These are phyloP conservation scores for Adrianichthys oophorus DNA, from an alignment of 2,797 vertebrate species.

Conservation along the genomic window DNA sequence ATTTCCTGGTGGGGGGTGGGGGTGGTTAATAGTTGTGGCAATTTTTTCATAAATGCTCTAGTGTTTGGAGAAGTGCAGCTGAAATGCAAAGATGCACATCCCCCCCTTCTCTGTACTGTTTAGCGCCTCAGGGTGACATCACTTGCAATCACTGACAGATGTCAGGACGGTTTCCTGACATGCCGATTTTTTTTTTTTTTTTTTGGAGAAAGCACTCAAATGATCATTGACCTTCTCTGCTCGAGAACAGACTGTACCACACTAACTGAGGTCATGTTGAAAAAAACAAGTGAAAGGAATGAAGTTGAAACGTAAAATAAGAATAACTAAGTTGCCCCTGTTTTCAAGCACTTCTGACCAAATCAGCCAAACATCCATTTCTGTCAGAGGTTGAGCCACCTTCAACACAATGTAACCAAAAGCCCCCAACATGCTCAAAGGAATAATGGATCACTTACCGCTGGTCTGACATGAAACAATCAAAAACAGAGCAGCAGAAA, in stretches of 20 bases:
- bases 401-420: slow-evolving; percentile 20
- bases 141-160: slow-evolving; percentile 61
- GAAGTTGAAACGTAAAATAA: background rate
- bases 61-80: slow-evolving; percentile 15
- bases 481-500: slow-evolving; percentile 72
- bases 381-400: slow-evolving; percentile 20
- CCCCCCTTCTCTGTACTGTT: slow-evolving; percentile 31
- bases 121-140: slow-evolving; percentile 60
- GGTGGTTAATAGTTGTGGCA: slow-evolving; percentile 19
- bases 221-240: too few species aligned
- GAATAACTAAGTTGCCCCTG: background rate
- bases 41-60: slow-evolving; percentile 51
- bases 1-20: background rate
- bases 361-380: background rate
- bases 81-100: slow-evolving; percentile 31
- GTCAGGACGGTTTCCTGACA: slow-evolving; percentile 39
- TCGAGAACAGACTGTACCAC: too few species aligned
- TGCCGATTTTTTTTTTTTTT: slow-evolving; percentile 16
- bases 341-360: background rate
- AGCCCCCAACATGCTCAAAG: slow-evolving; percentile 36
- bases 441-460: slow-evolving; percentile 74
- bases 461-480: slow-evolving; percentile 76
- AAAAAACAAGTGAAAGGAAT: too few species aligned
- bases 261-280: too few species aligned
- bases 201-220: slow-evolving; percentile 28